phyloP scores from a whole-genome alignment of 2,797 vertebrate genomes.

The Spea hammondii region DNA sequence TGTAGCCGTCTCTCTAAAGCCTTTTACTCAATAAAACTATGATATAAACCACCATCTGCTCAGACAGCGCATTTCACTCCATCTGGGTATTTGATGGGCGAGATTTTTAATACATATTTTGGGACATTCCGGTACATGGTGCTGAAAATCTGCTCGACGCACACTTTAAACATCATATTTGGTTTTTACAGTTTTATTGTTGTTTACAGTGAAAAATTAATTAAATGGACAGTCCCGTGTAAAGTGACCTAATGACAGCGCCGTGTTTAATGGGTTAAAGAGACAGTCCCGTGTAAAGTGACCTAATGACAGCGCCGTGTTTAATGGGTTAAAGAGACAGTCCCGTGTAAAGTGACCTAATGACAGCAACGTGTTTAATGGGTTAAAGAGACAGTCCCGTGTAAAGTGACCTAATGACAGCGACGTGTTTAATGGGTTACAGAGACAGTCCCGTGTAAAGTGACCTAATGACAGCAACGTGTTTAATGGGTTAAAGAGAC shows the following conservation, averaged over 20 bases:
- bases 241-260: not conserved
- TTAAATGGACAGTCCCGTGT: not conserved
- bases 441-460: not conserved
- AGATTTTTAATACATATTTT: slow-evolving; percentile 48
- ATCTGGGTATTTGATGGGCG: slow-evolving; percentile 49
- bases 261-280: not conserved
- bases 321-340: not conserved
- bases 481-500: slow-evolving; percentile 7
- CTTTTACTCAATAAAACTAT: slow-evolving; percentile 50
- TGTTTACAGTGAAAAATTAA: slow-evolving; percentile 18
- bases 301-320: not conserved
- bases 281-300: not conserved
- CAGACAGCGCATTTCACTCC: slow-evolving; percentile 39
- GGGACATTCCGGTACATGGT: slow-evolving; percentile 36
- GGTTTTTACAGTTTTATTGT: slow-evolving; percentile 36
- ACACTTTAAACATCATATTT: slow-evolving; percentile 40
- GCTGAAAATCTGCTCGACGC: slow-evolving; percentile 45
- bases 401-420: too few species aligned
- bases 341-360: not conserved
- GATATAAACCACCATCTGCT: slow-evolving; percentile 52
- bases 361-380: not conserved
- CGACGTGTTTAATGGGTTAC: not conserved
- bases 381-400: not conserved
- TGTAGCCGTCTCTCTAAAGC: slow-evolving; percentile 50
- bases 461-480: too few species aligned